Conservation (phyloP, 2,113 vertebrate genomes). For the Phaethon lepturus region DNA sequence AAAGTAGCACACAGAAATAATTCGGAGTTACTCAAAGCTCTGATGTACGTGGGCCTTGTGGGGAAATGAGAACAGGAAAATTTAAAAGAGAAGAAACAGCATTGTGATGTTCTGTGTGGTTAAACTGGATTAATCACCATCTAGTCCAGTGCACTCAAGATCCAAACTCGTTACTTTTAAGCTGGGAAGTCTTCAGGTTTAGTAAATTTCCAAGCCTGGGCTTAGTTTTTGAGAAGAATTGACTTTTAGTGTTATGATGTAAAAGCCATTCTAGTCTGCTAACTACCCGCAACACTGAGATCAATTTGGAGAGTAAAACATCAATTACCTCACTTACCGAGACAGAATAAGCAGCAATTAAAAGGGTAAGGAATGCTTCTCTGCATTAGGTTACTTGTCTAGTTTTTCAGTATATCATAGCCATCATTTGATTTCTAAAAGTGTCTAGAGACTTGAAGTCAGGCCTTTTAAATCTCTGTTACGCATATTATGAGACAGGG, state of each 20-base stretch:
- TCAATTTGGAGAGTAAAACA: conserved; percentile 54
- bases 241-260: conserved; percentile 20
- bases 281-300: conserved; percentile 11
- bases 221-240: conserved; percentile 21
- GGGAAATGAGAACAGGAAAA: not conserved
- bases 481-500: not conserved
- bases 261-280: conserved; percentile 28
- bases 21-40: not conserved
- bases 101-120: no score
- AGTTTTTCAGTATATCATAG: not conserved
- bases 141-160: not conserved
- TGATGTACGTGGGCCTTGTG: rapidly evolving
- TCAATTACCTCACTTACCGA: conserved; percentile 58
- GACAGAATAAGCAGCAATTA: conserved; percentile 54
- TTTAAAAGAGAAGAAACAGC: not conserved
- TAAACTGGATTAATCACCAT: not conserved
- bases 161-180: not conserved
- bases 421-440: conserved; percentile 14
- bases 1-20: not conserved
- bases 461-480: not conserved
- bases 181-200: not conserved
- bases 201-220: not conserved
- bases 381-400: not conserved
- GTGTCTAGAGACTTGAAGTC: not conserved
- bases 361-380: conserved; percentile 1